phyloP scores from a whole-genome alignment of 2,888 invertebrate species.

The Lycaena phlaeas region DNA sequence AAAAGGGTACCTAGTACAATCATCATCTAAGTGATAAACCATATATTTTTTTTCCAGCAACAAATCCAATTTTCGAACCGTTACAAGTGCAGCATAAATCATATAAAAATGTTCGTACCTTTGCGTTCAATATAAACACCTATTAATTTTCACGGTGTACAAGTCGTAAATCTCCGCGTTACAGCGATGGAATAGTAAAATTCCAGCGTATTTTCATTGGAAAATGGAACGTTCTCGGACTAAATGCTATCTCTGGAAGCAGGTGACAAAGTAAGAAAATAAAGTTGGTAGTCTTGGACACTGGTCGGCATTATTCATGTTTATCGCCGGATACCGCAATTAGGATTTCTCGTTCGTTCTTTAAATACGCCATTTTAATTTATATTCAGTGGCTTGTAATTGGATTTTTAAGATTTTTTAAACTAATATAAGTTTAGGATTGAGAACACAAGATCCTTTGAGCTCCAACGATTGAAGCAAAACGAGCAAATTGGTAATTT shows the following conservation, averaged over 20 bases:
- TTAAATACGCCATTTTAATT: conserved; percentile 25
- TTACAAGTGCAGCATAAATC: background rate
- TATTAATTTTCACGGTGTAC: conserved; percentile 3
- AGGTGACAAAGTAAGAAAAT: conserved; percentile 63
- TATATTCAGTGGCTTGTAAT: conserved; percentile 9
- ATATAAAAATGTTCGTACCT: background rate
- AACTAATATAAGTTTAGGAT: too few relatives aligned
- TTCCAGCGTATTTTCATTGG: conserved; percentile 20
- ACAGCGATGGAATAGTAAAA: conserved; percentile 9
- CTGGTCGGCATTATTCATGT: conserved; percentile 64
- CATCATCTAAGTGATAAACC: too few relatives aligned
- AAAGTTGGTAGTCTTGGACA: conserved; percentile 55
- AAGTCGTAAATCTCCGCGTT: conserved; percentile 2
- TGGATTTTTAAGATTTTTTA: too few relatives aligned
- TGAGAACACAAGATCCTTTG: too few relatives aligned
- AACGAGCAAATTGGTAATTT: too few relatives aligned
- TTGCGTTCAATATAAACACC: background rate
- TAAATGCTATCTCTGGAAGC: conserved; percentile 45
- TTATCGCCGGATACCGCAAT: conserved; percentile 64
- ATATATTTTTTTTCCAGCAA: background rate
- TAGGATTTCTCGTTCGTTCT: conserved; percentile 41
- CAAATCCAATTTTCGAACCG: background rate
- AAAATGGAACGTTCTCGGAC: conserved; percentile 19
- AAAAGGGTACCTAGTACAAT: too few relatives aligned
- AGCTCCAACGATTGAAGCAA: too few relatives aligned